phyloP scores from a whole-genome alignment of 2,888 invertebrate species.

The Erebia palarica region DNA sequence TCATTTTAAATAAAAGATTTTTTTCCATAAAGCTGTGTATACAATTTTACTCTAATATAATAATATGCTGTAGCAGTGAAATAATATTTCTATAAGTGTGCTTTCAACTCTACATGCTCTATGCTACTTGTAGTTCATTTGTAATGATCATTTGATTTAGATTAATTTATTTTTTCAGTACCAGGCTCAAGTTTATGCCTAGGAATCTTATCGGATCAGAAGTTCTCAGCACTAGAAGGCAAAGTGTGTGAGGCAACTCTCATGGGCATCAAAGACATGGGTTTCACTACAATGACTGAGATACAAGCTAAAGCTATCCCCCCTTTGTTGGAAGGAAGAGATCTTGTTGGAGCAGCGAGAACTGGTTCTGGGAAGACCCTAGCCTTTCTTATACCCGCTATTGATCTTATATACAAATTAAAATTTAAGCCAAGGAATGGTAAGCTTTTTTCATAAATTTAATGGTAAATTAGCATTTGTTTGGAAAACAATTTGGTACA shows the following conservation, averaged over 20 bases:
- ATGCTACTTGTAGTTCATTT: too few relatives aligned
- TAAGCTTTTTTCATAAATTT: slow-evolving; percentile 52
- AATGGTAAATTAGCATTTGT: neutral
- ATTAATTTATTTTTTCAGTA: slow-evolving; percentile 65
- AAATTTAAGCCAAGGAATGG: slow-evolving; percentile 97
- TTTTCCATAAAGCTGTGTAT: too few relatives aligned
- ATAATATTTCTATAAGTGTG: too few relatives aligned
- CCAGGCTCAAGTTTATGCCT: slow-evolving; percentile 85
- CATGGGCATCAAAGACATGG: slow-evolving; percentile 95
- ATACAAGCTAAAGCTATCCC: slow-evolving; percentile 96
- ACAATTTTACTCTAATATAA: too few relatives aligned
- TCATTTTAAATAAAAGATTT: too few relatives aligned
- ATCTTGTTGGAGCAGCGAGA: slow-evolving; percentile 96
- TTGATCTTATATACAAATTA: slow-evolving; percentile 94
- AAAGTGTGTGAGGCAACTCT: slow-evolving; percentile 91
- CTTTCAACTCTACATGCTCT: too few relatives aligned
- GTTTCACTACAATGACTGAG: slow-evolving; percentile 96
- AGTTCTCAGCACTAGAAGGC: slow-evolving; percentile 82
- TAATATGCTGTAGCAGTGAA: too few relatives aligned
- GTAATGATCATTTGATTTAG: too few relatives aligned
- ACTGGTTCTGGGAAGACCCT: slow-evolving; percentile 99
- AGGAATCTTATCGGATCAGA: slow-evolving; percentile 83
- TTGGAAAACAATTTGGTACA: neutral
- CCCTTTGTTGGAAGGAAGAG: slow-evolving; percentile 93
- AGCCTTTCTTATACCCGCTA: slow-evolving; percentile 97